Base-by-base conservation (phyloP, 2,113 vertebrate genomes). In the Anser brachyrhynchus region DNA sequence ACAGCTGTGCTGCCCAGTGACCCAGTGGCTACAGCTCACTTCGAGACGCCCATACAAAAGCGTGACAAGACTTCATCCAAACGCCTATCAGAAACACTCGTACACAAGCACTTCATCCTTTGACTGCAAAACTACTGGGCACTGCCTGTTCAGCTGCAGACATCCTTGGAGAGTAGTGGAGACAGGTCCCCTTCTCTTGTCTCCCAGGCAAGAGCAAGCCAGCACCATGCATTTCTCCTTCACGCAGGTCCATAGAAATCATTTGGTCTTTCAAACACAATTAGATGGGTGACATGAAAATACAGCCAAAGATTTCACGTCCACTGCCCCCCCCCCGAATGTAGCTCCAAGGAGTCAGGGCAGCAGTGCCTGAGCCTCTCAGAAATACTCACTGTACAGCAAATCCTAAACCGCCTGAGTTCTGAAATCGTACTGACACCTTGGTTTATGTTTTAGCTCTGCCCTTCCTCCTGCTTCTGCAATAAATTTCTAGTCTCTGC, bases 11-110 rank as follows among this genome's bases (percentile, higher is more conserved):
- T 76, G 33, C 41, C 7, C 7, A 2, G 28, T n/a, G 74, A 75
- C 49, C 15, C 55, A 73, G 37, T 10, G 15, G 29, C 85, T 58
- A 15, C n/a, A 59, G 49, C 66, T 87, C 46, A 18, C 44, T 33
- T n/a, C 19, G 14, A 71, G 70, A 80, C 39, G n/a, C 5, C 43
- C 1, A 2, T 19, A 46, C 1, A 0, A 29, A 2, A 22, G 18
- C 10, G 5, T 16, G 43, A 39, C 33, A 55, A 76, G 41, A 18
- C n/a, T 18, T 49, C 13, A 41, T 41, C 9, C 18, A 54, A 54
- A 61, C 21, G 6, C 25, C 22, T 41, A 5, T 35, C n/a, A 58
- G 23, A 59, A 70, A 49, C 58, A 87, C 11, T 64, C 13, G 31
- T 51, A 49, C 31, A 22, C 13, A 62, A 81, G 26, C 10, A 52